Conservation (phyloP, 2,113 vertebrate species). For the Ceyx margarethae region DNA sequence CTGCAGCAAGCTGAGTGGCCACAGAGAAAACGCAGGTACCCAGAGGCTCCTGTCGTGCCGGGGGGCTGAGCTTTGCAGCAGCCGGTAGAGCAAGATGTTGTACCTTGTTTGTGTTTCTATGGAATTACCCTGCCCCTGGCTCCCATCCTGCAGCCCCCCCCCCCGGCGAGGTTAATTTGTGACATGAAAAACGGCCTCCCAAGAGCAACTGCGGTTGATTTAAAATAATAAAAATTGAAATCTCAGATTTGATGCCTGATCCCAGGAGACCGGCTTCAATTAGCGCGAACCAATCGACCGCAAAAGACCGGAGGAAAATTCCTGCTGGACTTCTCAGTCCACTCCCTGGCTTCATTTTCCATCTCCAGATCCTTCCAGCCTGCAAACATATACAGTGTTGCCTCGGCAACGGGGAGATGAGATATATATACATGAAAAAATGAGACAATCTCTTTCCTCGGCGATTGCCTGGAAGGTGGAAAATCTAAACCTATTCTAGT, state of each 20-base stretch:
- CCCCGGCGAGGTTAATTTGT: slow-evolving; percentile 15
- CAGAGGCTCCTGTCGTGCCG: not conserved
- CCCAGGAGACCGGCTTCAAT: slow-evolving; percentile 28
- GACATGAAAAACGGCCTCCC: slow-evolving; percentile 35
- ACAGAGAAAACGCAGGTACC: not conserved
- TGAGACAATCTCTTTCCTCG: slow-evolving; percentile 45
- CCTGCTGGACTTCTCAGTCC: slow-evolving; percentile 64
- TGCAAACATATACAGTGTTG: slow-evolving; percentile 75
- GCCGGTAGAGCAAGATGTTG: not conserved
- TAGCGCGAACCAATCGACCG: slow-evolving; percentile 43
- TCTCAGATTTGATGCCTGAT: slow-evolving; percentile 59
- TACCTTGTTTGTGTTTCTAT: slow-evolving; percentile 65
- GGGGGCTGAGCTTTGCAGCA: not conserved
- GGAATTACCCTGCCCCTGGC: slow-evolving; percentile 18
- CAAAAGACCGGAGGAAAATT: slow-evolving; percentile 63
- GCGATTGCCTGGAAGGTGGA: slow-evolving; percentile 42
- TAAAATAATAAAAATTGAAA: slow-evolving; percentile 39
- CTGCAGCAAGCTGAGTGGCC: not conserved
- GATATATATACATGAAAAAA: slow-evolving; percentile 52
- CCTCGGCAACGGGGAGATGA: slow-evolving; percentile 53
- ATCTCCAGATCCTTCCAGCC: slow-evolving; percentile 71
- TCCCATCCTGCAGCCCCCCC: slow-evolving; percentile 19
- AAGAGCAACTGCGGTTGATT: not conserved
- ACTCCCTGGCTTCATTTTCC: slow-evolving; percentile 71
- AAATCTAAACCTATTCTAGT: not conserved